Conservation (phyloP, 2,797 vertebrate genomes). For the Anas georgica region DNA sequence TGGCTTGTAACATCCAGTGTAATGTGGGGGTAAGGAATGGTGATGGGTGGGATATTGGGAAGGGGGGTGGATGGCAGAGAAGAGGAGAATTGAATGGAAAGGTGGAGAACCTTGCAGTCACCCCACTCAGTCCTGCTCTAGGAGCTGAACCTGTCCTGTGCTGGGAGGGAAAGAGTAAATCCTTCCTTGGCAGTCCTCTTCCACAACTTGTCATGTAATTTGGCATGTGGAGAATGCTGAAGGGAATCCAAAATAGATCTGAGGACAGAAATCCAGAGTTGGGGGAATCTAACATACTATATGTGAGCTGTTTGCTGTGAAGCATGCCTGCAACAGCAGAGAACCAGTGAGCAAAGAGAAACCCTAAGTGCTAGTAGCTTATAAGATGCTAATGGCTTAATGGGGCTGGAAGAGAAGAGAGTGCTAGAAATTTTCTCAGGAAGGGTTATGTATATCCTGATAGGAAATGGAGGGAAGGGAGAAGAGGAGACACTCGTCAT, state of each 20-base stretch:
- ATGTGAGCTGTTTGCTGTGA: background rate
- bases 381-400: background rate
- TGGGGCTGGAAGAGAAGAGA: background rate
- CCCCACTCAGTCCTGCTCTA: background rate
- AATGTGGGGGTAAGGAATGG: background rate
- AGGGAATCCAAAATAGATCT: background rate
- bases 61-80: background rate
- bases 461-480: background rate
- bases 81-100: background rate
- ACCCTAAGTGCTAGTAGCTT: background rate
- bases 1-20: background rate
- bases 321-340: background rate
- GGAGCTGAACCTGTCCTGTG: background rate
- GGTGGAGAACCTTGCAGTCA: accelerated
- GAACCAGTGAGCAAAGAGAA: background rate
- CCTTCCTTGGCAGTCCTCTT: background rate
- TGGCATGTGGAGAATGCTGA: background rate
- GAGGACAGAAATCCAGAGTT: background rate
- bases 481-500: background rate
- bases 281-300: background rate
- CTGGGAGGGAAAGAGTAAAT: background rate
- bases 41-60: background rate
- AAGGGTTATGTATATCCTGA: background rate
- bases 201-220: background rate
- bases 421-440: background rate